A percentile compares a stretch with the other conserved stretches of the same genome.
Evolutionary conservation across 2,797 vertebrate species (phyloP).

Genomic region (Lagothrix lagotricha): DNA sequence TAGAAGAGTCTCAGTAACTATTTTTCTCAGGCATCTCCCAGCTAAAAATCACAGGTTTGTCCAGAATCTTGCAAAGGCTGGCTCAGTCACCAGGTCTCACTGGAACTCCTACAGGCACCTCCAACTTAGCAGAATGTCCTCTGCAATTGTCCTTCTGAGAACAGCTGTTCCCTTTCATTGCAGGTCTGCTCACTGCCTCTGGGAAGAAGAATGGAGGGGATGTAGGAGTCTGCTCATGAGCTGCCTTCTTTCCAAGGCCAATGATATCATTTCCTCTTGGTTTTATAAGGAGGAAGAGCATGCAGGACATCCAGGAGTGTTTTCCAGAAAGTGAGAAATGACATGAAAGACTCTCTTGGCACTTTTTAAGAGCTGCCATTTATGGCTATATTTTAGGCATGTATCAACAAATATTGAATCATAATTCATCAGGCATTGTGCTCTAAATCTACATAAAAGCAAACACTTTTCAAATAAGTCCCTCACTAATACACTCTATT

Average conservation of each 20-base stretch:
- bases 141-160: background rate
- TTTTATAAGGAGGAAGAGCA: background rate
- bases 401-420: background rate
- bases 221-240: background rate
- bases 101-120: background rate
- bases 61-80: background rate
- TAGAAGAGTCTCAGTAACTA: background rate
- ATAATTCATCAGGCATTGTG: background rate
- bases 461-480: background rate
- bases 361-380: background rate
- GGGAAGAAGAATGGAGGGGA: background rate
- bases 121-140: background rate
- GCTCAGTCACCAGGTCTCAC: background rate
- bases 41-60: background rate
- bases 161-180: background rate
- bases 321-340: background rate
- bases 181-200: background rate
- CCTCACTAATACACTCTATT: background rate
- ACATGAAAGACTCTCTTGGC: background rate
- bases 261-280: background rate
- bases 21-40: background rate
- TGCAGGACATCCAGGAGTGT: background rate
- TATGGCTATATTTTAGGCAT: background rate
- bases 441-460: background rate
- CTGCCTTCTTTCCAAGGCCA: background rate